A percentile compares a stretch with the other conserved stretches of the same genome.
Evolutionary conservation across 2,888 invertebrate species (phyloP).

Genomic region (Eugnorisma glareosa): DNA sequence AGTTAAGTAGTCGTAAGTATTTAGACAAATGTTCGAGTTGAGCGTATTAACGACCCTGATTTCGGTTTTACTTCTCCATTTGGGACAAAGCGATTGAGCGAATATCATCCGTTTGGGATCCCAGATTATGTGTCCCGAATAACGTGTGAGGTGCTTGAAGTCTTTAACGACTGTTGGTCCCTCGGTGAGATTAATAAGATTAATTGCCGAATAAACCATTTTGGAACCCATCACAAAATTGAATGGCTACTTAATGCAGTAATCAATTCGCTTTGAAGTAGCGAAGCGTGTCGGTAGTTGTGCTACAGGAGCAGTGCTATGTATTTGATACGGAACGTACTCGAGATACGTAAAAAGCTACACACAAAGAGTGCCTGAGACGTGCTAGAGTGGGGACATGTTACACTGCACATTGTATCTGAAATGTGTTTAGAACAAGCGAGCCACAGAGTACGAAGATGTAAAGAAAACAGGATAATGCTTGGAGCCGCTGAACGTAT

Average conservation of each 20-base stretch:
- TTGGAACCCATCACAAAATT: conserved; percentile 50
- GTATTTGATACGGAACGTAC: conserved; percentile 10
- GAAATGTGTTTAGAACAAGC: conserved; percentile 33
- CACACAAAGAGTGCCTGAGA: conserved; percentile 15
- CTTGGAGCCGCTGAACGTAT: conserved; percentile 32
- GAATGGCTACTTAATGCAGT: conserved; percentile 43
- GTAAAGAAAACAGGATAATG: conserved; percentile 39
- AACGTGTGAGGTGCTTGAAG: conserved; percentile 57
- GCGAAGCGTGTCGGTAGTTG: not conserved
- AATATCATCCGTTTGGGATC: conserved; percentile 63
- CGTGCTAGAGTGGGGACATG: conserved; percentile 18
- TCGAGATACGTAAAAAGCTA: conserved; percentile 30
- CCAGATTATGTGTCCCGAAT: conserved; percentile 64
- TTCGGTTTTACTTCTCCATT: conserved; percentile 61
- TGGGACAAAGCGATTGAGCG: conserved; percentile 60
- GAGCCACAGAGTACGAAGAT: conserved; percentile 22
- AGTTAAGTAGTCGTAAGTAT: conserved; percentile 47
- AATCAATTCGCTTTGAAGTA: conserved; percentile 50
- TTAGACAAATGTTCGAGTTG: conserved; percentile 60
- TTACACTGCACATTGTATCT: conserved; percentile 41
- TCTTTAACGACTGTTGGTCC: conserved; percentile 64
- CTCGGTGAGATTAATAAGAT: conserved; percentile 66
- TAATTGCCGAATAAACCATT: conserved; percentile 65
- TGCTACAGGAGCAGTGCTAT: not conserved
- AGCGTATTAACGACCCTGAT: conserved; percentile 59